Percentiles rank a stretch among this genome's conserved stretches.
Conservation (phyloP, 2,888 invertebrate species). For the Brachyopa scutellaris region DNA sequence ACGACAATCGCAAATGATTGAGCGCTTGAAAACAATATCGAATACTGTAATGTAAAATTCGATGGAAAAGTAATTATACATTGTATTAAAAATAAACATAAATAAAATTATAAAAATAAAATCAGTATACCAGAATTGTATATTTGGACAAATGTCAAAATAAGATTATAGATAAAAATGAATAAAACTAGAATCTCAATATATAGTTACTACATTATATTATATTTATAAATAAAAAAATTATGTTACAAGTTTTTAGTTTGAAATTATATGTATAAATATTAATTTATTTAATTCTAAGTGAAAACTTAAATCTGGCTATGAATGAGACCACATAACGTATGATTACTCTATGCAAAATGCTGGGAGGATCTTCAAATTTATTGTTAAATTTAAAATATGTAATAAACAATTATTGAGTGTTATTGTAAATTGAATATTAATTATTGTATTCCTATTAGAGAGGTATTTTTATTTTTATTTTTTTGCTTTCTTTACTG, state of each 20-base stretch:
- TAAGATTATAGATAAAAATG: constrained; percentile 9
- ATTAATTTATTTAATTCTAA: constrained; percentile 22
- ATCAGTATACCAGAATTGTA: constrained; percentile 47
- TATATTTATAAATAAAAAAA: constrained; percentile 17
- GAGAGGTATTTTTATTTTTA: constrained; percentile 7
- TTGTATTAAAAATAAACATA: not conserved
- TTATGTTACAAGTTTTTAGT: constrained; percentile 20
- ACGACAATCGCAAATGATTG: constrained; percentile 70
- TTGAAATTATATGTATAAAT: constrained; percentile 1
- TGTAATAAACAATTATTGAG: constrained; percentile 22
- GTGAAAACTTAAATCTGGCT: constrained; percentile 4
- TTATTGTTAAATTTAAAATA: constrained; percentile 34
- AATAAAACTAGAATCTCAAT: constrained; percentile 64
- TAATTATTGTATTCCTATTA: constrained; percentile 42
- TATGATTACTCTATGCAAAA: not conserved
- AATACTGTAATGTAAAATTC: constrained; percentile 31
- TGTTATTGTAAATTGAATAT: constrained; percentile 33
- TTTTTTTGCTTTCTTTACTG: constrained; percentile 16
- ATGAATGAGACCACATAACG: not conserved
- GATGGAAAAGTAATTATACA: constrained; percentile 37
- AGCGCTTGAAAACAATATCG: constrained; percentile 39
- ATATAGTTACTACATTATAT: constrained; percentile 61
- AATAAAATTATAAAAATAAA: no score
- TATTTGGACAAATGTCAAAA: constrained; percentile 33
- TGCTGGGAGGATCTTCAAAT: not conserved